Percentiles rank a stretch among this genome's conserved stretches.
phyloP scores from a whole-genome alignment of 2,888 invertebrate species.

The Fragum fragum region DNA sequence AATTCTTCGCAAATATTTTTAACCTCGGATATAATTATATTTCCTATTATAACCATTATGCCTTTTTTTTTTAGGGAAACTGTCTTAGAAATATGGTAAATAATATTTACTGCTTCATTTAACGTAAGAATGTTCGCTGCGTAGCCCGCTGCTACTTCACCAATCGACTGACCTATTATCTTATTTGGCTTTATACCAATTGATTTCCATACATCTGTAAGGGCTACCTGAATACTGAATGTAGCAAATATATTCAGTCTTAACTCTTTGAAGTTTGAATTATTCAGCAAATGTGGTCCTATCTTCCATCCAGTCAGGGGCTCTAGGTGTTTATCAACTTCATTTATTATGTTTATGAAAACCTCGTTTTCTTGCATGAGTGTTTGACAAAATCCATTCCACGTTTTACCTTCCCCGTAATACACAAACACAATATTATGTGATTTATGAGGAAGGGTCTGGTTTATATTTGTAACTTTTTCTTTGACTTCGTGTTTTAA shows the following conservation, averaged over 20 bases:
- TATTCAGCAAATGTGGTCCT: conserved; percentile 39
- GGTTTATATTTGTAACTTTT: conserved; percentile 2
- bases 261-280: conserved; percentile 25
- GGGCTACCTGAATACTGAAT: conserved; percentile 72
- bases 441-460: conserved; percentile 24
- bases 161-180: conserved; percentile 76
- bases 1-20: conserved; percentile 34
- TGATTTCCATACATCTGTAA: conserved; percentile 61
- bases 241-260: conserved; percentile 69
- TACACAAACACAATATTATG: conserved; percentile 72
- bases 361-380: conserved; percentile 71
- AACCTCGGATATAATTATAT: conserved; percentile 46
- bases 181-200: conserved; percentile 66
- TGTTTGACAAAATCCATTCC: conserved; percentile 70
- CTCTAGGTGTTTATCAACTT: conserved; percentile 64
- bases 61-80: conserved; percentile 57
- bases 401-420: conserved; percentile 79
- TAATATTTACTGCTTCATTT: conserved; percentile 67
- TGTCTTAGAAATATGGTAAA: conserved; percentile 67
- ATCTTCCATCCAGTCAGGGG: conserved; percentile 64
- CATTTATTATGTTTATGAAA: conserved; percentile 65
- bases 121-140: conserved; percentile 62
- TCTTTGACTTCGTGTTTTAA: background rate
- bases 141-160: conserved; percentile 76
- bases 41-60: conserved; percentile 63